Evolutionary conservation across 2,113 vertebrate species (phyloP).

Genomic region (Aythya baeri): DNA sequence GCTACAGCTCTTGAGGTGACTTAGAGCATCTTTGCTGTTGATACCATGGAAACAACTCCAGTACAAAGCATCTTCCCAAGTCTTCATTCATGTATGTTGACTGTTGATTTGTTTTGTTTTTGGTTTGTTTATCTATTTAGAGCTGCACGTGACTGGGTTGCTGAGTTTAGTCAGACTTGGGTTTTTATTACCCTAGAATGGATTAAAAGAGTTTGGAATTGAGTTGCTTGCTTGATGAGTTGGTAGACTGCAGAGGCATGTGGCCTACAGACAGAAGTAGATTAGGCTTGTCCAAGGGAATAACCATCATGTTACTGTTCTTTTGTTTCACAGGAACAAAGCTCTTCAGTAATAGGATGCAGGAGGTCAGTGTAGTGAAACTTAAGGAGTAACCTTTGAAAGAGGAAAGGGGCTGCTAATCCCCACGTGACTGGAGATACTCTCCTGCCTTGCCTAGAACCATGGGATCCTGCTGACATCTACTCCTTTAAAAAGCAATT

Average conservation of each 20-base stretch:
- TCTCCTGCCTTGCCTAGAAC: background rate
- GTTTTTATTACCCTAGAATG: background rate
- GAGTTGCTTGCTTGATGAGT: background rate
- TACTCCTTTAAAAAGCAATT: background rate
- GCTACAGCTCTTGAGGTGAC: background rate
- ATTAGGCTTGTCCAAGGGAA: background rate
- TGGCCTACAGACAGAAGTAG: background rate
- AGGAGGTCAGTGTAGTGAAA: background rate
- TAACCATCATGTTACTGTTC: rapidly evolving
- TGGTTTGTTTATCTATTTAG: background rate
- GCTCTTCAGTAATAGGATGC: background rate
- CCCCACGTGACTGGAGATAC: rapidly evolving
- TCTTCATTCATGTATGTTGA: background rate
- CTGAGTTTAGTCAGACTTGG: background rate
- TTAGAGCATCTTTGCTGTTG: background rate
- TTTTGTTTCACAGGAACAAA: background rate
- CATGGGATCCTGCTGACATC: background rate
- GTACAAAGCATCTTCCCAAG: background rate
- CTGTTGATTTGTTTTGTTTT: background rate
- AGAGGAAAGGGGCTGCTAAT: conserved; percentile 1
- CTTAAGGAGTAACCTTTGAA: background rate
- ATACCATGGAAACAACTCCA: background rate
- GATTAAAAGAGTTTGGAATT: background rate
- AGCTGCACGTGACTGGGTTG: background rate
- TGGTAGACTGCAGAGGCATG: background rate